Evolutionary conservation across 2,113 vertebrate genomes (phyloP).

Genomic region (Pelusios castaneus): DNA sequence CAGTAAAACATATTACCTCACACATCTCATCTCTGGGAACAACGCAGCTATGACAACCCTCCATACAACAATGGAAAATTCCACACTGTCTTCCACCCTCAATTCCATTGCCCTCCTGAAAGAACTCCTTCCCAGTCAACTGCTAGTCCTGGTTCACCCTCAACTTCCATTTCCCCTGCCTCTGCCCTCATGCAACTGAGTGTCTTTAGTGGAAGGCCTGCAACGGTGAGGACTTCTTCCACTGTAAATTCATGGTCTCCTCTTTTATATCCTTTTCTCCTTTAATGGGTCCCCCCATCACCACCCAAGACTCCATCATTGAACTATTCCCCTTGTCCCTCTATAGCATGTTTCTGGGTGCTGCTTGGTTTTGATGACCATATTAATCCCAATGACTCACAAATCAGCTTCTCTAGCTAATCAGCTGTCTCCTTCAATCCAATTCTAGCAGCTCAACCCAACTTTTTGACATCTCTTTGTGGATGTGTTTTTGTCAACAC

Average conservation of each 20-base stretch:
- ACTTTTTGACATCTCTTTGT: not conserved
- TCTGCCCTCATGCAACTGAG: not conserved
- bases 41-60: not conserved
- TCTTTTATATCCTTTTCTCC: not conserved
- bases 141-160: not conserved
- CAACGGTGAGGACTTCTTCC: not conserved
- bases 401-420: not conserved
- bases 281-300: not conserved
- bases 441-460: not conserved
- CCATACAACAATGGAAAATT: not conserved
- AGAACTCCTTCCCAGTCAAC: not conserved
- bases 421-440: not conserved
- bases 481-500: not conserved
- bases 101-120: not conserved
- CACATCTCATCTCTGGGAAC: not conserved
- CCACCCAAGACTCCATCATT: not conserved
- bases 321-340: not conserved
- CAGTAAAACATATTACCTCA: not conserved
- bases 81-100: not conserved
- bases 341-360: not conserved
- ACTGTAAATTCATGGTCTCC: not conserved
- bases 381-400: not conserved
- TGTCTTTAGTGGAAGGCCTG: not conserved
- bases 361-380: not conserved
- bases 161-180: not conserved